These are phyloP conservation scores for Sarcophaga caerulescens DNA, from an alignment of 2,888 invertebrate genomes.

Conservation along the genomic window DNA sequence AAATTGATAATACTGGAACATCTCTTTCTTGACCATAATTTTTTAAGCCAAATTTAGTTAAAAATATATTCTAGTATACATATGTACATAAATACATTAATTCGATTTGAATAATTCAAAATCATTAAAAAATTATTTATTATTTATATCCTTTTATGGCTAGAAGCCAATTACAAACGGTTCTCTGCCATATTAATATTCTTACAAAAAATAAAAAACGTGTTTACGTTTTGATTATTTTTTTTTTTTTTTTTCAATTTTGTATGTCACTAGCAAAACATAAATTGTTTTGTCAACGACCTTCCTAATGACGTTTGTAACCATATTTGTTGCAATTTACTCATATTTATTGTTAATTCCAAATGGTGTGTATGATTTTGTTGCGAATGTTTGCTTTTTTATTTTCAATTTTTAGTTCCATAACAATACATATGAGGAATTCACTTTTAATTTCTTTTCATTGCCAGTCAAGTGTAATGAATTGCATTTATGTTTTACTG, in stretches of 20 bases:
- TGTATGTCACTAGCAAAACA: slow-evolving; percentile 60
- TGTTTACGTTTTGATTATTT: slow-evolving; percentile 26
- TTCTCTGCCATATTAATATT: slow-evolving; percentile 54
- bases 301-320: slow-evolving; percentile 67
- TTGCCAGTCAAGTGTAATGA: slow-evolving; percentile 70
- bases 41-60: slow-evolving; percentile 12
- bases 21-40: not conserved
- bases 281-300: slow-evolving; percentile 68
- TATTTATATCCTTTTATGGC: slow-evolving; percentile 63
- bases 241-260: slow-evolving; percentile 20
- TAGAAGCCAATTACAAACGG: slow-evolving; percentile 38
- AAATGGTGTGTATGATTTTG: slow-evolving; percentile 54
- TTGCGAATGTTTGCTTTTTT: slow-evolving; percentile 40
- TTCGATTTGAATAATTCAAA: not conserved
- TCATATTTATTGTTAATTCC: slow-evolving; percentile 67
- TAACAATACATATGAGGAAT: slow-evolving; percentile 64
- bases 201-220: slow-evolving; percentile 60
- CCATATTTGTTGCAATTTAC: slow-evolving; percentile 70
- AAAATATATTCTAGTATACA: not conserved
- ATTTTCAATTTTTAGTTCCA: slow-evolving; percentile 62
- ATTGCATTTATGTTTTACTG: slow-evolving; percentile 44
- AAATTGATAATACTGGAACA: not conserved
- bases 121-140: slow-evolving; percentile 33
- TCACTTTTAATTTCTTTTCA: slow-evolving; percentile 80
- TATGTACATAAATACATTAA: not conserved